These are phyloP conservation scores for Lepidurus arcticus DNA, from an alignment of 1,140 invertebrate genomes.

Conservation along the genomic window DNA sequence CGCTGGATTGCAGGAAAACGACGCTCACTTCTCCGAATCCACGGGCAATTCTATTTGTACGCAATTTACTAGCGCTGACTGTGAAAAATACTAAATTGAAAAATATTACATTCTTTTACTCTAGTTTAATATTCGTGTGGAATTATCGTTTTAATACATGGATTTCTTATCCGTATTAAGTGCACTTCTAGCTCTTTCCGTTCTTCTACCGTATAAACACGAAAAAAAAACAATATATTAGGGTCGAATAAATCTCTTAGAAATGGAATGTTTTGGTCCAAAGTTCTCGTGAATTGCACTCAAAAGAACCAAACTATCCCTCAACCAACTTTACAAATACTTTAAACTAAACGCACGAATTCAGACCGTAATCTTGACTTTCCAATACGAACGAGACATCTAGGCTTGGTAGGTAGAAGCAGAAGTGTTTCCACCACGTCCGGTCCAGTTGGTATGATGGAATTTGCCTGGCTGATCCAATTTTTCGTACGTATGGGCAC, in stretches of 20 bases:
- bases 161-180: background rate
- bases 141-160: background rate
- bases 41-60: slow-evolving; percentile 47
- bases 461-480: slow-evolving; percentile 78
- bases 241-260: background rate
- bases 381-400: background rate
- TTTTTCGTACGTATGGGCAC: slow-evolving; percentile 96
- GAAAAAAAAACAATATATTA: too few species aligned
- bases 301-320: background rate
- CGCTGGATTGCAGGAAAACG: slow-evolving; percentile 42
- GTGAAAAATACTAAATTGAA: slow-evolving; percentile 42
- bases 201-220: background rate
- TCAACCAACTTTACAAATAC: background rate
- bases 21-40: slow-evolving; percentile 43
- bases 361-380: background rate
- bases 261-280: slow-evolving; percentile 11
- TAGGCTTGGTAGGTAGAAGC: slow-evolving; percentile 91
- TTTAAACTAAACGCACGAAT: background rate
- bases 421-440: slow-evolving; percentile 91
- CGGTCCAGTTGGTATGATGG: slow-evolving; percentile 98
- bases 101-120: background rate
- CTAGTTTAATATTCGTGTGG: background rate
- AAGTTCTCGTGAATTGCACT: background rate
- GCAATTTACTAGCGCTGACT: slow-evolving; percentile 47
- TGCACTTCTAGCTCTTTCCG: background rate